Percentiles rank a stretch among this genome's conserved stretches.
phyloP scores from a whole-genome alignment of 2,113 vertebrate species.

The Motacilla tschutschensis region DNA sequence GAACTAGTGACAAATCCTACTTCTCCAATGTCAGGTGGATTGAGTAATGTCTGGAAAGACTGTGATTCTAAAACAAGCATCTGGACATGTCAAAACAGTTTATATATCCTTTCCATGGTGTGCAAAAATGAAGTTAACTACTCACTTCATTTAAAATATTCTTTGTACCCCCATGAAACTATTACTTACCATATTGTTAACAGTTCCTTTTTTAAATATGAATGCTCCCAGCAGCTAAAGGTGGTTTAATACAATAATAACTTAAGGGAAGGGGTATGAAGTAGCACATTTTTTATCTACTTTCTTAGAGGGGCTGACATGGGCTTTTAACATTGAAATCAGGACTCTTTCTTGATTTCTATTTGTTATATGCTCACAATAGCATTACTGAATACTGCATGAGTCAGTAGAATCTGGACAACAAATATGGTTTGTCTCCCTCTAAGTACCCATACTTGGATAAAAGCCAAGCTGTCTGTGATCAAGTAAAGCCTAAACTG shows the following conservation, averaged over 20 bases:
- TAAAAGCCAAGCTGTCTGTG: slow-evolving; percentile 1
- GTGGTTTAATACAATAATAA: neutral
- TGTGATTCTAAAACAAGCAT: neutral
- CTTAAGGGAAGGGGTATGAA: neutral
- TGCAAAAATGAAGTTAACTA: slow-evolving; percentile 21
- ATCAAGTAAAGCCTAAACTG: neutral
- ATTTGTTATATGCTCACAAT: neutral
- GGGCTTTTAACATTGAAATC: neutral
- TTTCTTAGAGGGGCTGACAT: neutral
- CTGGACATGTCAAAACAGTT: slow-evolving; percentile 46
- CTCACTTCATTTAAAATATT: neutral
- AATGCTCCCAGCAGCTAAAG: neutral
- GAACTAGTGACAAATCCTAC: slow-evolving; percentile 30
- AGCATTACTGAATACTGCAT: neutral
- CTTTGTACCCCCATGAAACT: neutral
- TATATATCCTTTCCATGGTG: slow-evolving; percentile 21
- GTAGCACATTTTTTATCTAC: neutral
- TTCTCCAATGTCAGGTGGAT: slow-evolving; percentile 36
- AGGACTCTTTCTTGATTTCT: neutral
- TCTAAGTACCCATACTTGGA: neutral
- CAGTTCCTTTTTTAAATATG: neutral
- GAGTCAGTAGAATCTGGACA: neutral
- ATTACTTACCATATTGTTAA: neutral
- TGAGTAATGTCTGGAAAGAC: slow-evolving; percentile 63
- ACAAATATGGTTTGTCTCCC: neutral